Percentiles rank a stretch among this genome's conserved stretches.
These are phyloP conservation scores for Eulacestoma nigropectus DNA, from an alignment of 2,113 vertebrate genomes.

Conservation along the genomic window DNA sequence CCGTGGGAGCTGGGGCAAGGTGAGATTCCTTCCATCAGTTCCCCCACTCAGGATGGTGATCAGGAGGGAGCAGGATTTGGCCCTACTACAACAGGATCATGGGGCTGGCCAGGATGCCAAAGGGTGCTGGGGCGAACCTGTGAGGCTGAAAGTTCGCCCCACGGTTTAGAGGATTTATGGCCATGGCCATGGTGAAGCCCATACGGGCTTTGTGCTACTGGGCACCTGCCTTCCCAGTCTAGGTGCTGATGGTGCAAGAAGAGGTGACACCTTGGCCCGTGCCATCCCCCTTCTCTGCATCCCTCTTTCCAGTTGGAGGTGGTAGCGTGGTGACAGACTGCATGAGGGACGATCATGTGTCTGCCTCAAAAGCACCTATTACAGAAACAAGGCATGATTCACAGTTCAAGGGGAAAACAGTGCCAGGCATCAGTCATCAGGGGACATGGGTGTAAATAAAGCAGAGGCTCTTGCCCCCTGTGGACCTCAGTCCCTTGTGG, in stretches of 20 bases:
- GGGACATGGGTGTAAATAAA: neutral
- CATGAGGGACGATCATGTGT: accelerated
- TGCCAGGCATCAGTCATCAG: neutral
- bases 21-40: neutral
- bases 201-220: accelerated
- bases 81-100: accelerated
- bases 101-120: accelerated
- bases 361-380: neutral
- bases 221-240: accelerated
- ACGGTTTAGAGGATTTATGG: neutral
- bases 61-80: neutral
- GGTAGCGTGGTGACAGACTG: neutral
- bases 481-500: neutral
- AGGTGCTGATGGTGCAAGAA: neutral
- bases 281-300: neutral
- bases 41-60: neutral
- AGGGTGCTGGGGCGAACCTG: neutral
- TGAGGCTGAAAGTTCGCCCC: neutral
- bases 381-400: neutral
- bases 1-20: accelerated
- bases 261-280: neutral
- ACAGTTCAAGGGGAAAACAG: neutral
- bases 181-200: neutral
- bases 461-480: neutral
- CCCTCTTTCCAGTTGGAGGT: neutral